A percentile compares a stretch with the other conserved stretches of the same genome.
phyloP scores from a whole-genome alignment of 2,888 invertebrate species.

The Dicyrtoma fusca region DNA sequence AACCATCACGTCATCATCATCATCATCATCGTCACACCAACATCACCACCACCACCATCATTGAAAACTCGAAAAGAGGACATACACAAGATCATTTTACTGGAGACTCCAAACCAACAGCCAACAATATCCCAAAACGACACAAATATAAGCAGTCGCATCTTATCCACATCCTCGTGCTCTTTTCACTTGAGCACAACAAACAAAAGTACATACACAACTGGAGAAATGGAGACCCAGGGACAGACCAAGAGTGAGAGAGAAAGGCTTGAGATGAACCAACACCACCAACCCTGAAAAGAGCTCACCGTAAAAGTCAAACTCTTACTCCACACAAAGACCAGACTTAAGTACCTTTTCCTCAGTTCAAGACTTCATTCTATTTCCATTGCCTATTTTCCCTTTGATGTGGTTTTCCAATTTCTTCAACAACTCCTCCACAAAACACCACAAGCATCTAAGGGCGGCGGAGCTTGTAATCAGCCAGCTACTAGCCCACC shows the following conservation, averaged over 20 bases:
- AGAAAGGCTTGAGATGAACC: too few species aligned
- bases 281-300: background rate
- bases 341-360: constrained; percentile 20
- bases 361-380: constrained; percentile 17
- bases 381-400: constrained; percentile 16
- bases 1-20: constrained; percentile 21
- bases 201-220: too few species aligned
- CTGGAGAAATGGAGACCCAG: too few species aligned
- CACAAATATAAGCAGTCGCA: background rate
- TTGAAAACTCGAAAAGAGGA: background rate
- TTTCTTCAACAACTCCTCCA: constrained; percentile 27
- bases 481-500: too few species aligned
- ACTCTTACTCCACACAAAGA: constrained; percentile 20
- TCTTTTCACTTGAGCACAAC: too few species aligned
- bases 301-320: constrained; percentile 12
- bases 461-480: too few species aligned
- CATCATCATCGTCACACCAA: constrained; percentile 5
- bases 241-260: too few species aligned
- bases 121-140: background rate
- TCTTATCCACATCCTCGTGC: background rate
- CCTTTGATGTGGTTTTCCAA: constrained; percentile 26
- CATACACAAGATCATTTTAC: background rate
- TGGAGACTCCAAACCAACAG: background rate
- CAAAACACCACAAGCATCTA: constrained; percentile 14
- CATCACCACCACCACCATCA: background rate